Evolutionary conservation across 2,888 invertebrate species (phyloP), one percentile per base, ranked within the genome.

Genomic region (Thereva nobilitata): DNA sequence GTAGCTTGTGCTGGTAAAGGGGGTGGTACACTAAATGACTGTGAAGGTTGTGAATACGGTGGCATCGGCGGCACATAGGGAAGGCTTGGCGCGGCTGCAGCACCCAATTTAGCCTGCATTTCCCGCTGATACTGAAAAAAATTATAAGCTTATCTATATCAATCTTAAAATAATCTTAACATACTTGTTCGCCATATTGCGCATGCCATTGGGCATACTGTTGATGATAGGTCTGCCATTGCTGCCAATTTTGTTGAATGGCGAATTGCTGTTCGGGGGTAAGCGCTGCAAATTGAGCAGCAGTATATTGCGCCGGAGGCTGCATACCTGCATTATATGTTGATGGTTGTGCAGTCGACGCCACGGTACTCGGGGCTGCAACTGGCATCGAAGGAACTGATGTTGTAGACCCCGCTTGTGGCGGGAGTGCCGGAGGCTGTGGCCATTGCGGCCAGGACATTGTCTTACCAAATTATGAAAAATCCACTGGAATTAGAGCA

Each of bases 171-270:
- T 41, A 10, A 35, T 47, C 45, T 23, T n/a, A 42, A 70, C 71
- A 71, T 67, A 80, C 80, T 75, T 80, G 80, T 67, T 81, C 80
- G 5, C 80, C 80, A 69, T 80, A 81, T 68, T 80, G 80, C 2
- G 80, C 80, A 72, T 80, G 79, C 80, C 80, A 81, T 56, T 78
- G 79, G 5, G 80, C 80, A 64, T 80, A 80, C 66, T 81, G 80
- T 41, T 78, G 77, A 38, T 80, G 79, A 71, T 81, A 68, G 1
- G 76, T 76, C 69, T 80, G 80, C 80, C 80, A 81, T 72, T 81
- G 80, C 67, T 79, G 79, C 79, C 80, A 80, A 70, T 80, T 79
- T 65, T 80, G 80, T 61, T 80, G 80, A 41, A 80, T 71, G 0
- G 80, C 80, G 64, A 74, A 79, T 68, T 80, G 80, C 64, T 80